Evolutionary conservation across 2,888 invertebrate species (phyloP), one percentile per base, ranked within the genome.

Genomic region (Rotaria macrura): DNA sequence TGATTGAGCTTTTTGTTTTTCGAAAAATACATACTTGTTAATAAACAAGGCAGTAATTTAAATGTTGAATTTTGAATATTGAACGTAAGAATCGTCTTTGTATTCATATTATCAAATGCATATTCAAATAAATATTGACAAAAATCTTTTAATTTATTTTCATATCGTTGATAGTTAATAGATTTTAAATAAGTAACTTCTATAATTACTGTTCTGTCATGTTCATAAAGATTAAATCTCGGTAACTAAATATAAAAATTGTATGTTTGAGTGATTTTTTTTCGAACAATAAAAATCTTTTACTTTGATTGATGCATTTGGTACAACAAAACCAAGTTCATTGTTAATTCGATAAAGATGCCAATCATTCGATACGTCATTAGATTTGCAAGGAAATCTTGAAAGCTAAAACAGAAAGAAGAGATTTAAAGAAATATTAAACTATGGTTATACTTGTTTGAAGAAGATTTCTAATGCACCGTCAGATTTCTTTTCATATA

Each of bases 181-280:
- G 40, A 9, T 79, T 79, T 43, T 25, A 43, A 9, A 79, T 79
- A n/a, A 12, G 12, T 4, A 9, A 79, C 9, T 25, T 79, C 7
- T 14, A 79, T 43, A 25, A 10, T 12, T 4, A 14, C n/a, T 40
- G 5, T 14, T 1, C 25, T 43, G n/a, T 79, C 4, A n/a, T 40
- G 0, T 10, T 25, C 79, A 79, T 79, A 79, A 20, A 79, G 23
- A 25, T 43, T 23, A 79, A 79, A 79, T 43, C n/a, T 79, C 6
- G 79, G 79, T 43, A 79, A 43, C 79, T 79, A 79, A 79, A 79
- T 25, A 43, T 38, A n/a, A n/a, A n/a, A n/a, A n/a, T n/a, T n/a
- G n/a, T 43, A 0, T 43, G 10, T 79, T 29, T 72, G 1, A n/a
- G n/a, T n/a, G n/a, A n/a, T n/a, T n/a, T n/a, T n/a, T n/a, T n/a